Percentiles rank a stretch among this genome's conserved stretches.
phyloP scores from a whole-genome alignment of 2,888 invertebrate genomes.

The Agrypnus murinus region DNA sequence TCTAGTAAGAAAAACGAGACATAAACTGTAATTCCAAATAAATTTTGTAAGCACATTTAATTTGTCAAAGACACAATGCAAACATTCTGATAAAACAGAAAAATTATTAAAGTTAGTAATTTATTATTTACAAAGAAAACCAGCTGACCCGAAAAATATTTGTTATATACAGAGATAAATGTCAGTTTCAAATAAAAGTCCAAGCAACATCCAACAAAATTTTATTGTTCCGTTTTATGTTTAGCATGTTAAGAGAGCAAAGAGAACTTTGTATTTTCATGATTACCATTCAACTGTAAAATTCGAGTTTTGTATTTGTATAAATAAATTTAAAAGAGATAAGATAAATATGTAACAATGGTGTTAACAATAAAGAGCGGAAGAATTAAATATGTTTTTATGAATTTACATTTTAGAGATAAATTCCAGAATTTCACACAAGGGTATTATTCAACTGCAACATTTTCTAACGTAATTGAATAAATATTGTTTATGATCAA shows the following conservation, averaged over 20 bases:
- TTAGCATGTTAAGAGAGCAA: background rate
- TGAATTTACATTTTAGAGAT: too few species aligned
- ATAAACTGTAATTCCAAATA: too few species aligned
- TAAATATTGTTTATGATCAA: too few species aligned
- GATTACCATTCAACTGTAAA: background rate
- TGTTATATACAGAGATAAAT: background rate
- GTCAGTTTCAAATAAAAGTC: constrained; percentile 5
- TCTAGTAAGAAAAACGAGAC: too few species aligned
- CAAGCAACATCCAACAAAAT: constrained; percentile 3
- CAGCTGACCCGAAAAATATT: background rate
- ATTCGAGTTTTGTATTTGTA: background rate
- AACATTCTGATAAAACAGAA: too few species aligned
- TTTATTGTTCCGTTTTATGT: constrained; percentile 8
- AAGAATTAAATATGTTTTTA: background rate
- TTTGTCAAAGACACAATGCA: too few species aligned
- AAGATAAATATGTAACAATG: background rate
- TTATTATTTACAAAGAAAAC: background rate
- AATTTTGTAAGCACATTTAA: too few species aligned
- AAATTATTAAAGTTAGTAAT: too few species aligned
- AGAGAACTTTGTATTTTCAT: background rate
- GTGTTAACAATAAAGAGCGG: background rate
- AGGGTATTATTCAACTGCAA: too few species aligned
- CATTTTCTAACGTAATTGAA: too few species aligned
- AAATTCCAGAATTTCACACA: too few species aligned
- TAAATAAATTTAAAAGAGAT: constrained; percentile 6